Base-by-base conservation (phyloP, 2,113 vertebrate species). In the Melierax canorus region DNA sequence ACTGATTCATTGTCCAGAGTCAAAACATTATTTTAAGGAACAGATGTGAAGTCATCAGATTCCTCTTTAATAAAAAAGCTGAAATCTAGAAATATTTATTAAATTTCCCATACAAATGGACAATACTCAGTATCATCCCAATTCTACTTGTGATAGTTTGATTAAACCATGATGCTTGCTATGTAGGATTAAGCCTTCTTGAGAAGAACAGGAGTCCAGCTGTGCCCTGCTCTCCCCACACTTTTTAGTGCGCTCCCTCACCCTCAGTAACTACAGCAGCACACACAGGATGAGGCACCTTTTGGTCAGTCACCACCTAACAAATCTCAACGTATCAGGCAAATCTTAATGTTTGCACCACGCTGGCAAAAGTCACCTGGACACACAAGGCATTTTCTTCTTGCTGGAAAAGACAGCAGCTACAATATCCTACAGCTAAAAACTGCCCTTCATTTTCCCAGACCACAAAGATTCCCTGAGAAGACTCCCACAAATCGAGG, bases 401-500 rank as follows among this genome's bases (percentile, higher is more conserved):
- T 60, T 38, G 56, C 41, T 46, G 53, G 62, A 36, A 50, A 71
- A 43, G 27, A n/a, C 5, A 81, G 56, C 39, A 81, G 48, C 39
- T 27, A 17, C 1, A 5, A 36, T 3, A 62, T 1, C 45, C 50
- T 11, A 4, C 0, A 2, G n/a, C 53, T 23, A 15, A 58, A 34
- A 34, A 2, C 19, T 3, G 1, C 16, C 45, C 62, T 86, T 68
- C n/a, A 0, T 30, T 48, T 72, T n/a, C 2, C 3, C 45, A 64
- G 64, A 24, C 4, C 22, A 6, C 48, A 32, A 26, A 68, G 59
- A n/a, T 12, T 45, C 34, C 50, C 62, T 12, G 43, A 30, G 78
- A 80, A 81, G 58, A n/a, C 56, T 90, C 59, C 69, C 62, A 18
- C 22, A 13, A 34, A 9, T 1, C 3, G 22, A 24, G 50, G 23